Conservation (phyloP, 2,797 vertebrate species). For the Hozukius guyotensis region DNA sequence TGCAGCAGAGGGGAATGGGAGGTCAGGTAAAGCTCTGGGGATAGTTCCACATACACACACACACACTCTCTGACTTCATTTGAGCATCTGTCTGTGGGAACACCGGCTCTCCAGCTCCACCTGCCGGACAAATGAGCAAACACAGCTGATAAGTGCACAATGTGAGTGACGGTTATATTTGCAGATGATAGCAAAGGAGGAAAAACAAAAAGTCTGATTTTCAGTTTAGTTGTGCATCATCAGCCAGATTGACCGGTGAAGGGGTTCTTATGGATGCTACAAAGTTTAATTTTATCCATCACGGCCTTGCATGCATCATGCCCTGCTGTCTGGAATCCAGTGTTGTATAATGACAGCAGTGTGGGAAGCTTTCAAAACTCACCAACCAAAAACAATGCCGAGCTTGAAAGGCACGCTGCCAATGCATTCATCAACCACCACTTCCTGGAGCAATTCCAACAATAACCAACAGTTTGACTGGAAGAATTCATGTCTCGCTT, state of each 20-base stretch:
- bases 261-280: neutral
- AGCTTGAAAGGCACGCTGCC: slow-evolving; percentile 43
- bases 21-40: slow-evolving; percentile 64
- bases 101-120: slow-evolving; percentile 39
- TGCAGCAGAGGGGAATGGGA: slow-evolving; percentile 63
- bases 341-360: slow-evolving; percentile 17
- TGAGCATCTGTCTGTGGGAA: neutral
- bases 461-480: slow-evolving; percentile 62
- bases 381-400: slow-evolving; percentile 44
- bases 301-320: neutral
- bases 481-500: slow-evolving; percentile 48
- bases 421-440: slow-evolving; percentile 41
- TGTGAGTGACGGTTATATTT: neutral
- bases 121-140: slow-evolving; percentile 53
- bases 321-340: slow-evolving; percentile 6
- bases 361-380: slow-evolving; percentile 37
- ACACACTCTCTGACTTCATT: neutral
- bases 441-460: slow-evolving; percentile 61
- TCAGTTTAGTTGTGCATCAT: neutral
- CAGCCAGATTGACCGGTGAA: neutral
- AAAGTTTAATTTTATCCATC: neutral
- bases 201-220: neutral
- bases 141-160: neutral
- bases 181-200: neutral
- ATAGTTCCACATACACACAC: slow-evolving; percentile 6